Base-by-base conservation (phyloP, 2,113 vertebrate genomes). In the Ciconia stormi region DNA sequence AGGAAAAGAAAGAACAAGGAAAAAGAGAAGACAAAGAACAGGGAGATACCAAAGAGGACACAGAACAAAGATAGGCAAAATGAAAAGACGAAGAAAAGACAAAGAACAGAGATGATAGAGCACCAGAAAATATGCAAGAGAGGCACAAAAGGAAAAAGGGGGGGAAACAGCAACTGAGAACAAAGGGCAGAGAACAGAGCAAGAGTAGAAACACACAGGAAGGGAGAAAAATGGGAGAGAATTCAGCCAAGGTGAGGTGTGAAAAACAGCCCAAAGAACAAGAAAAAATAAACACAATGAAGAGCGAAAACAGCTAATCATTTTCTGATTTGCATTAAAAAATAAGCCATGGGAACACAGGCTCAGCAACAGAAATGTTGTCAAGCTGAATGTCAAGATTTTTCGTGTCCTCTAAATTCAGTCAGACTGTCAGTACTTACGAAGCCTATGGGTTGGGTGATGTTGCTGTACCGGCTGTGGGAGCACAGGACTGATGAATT, bases 11-110 rank as follows among this genome's bases (percentile, higher is more conserved):
- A 95, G 91, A 95, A 95, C 96, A 97, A 95, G 97, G 89, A 87
- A 97, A 97, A 96, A 96, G 83, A 95, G 96, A 97, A 97, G 97
- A 95, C 96, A 97, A 97, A 96, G 96, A 97, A 93, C 95, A 95
- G 81, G 89, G 96, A 97, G 73, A 95, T 94, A 97, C 96, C 89
- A 97, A 97, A 97, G 87, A 97, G 81, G 95, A 95, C 78, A 77
- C 78, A 95, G 91, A 97, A 97, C 96, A 97, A 97, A 97, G 96
- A 97, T 65, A 85, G 91, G 95, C 91, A 94, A 95, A 97, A 96
- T 95, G 89, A 96, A 97, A 97, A 97, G 96, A 95, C 96, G 95
- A 95, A 92, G 90, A 87, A 89, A 93, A 96, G 94, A 94, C 93
- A 95, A 97, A 96, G 96, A 88, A 73, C 81, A 93, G 81, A 96